phyloP scores from a whole-genome alignment of 2,888 invertebrate species.

The Thysanoteuthis rhombus region DNA sequence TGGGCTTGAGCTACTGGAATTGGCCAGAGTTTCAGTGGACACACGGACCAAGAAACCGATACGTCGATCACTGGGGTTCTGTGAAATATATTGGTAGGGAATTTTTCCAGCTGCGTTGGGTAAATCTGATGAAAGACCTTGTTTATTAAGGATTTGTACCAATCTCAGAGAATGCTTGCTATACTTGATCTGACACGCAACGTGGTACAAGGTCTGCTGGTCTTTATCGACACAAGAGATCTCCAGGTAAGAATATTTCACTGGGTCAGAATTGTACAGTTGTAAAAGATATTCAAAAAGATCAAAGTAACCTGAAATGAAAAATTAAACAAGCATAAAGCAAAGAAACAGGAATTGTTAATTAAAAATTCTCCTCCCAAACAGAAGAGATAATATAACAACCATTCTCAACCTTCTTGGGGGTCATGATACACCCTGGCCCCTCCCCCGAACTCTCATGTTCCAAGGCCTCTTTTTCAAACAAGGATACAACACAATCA shows the following conservation, averaged over 20 bases:
- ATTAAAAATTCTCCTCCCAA: too few species aligned
- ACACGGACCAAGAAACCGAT: constrained; percentile 38
- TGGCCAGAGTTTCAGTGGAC: background rate
- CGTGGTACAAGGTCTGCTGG: constrained; percentile 45
- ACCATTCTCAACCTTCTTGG: too few species aligned
- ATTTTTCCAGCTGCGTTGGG: constrained; percentile 48
- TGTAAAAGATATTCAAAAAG: constrained; percentile 48
- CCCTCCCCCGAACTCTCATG: too few species aligned
- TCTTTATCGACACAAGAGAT: constrained; percentile 41
- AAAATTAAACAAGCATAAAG: background rate
- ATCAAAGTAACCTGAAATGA: constrained; percentile 39
- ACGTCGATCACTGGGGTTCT: constrained; percentile 47
- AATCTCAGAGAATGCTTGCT: constrained; percentile 39
- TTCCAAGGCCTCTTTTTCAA: too few species aligned
- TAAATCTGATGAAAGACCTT: constrained; percentile 43
- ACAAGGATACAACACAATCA: too few species aligned
- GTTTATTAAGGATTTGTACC: constrained; percentile 49
- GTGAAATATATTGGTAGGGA: constrained; percentile 48
- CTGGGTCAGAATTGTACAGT: constrained; percentile 42
- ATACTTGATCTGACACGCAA: constrained; percentile 44
- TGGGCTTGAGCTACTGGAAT: background rate
- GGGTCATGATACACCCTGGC: too few species aligned
- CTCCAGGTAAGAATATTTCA: constrained; percentile 43
- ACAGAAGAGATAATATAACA: too few species aligned
- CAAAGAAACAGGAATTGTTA: background rate